A percentile compares a stretch with the other conserved stretches of the same genome.
These are phyloP conservation scores for Pogonognathellus flavescens DNA, from an alignment of 1,140 invertebrate species.

Conservation along the genomic window DNA sequence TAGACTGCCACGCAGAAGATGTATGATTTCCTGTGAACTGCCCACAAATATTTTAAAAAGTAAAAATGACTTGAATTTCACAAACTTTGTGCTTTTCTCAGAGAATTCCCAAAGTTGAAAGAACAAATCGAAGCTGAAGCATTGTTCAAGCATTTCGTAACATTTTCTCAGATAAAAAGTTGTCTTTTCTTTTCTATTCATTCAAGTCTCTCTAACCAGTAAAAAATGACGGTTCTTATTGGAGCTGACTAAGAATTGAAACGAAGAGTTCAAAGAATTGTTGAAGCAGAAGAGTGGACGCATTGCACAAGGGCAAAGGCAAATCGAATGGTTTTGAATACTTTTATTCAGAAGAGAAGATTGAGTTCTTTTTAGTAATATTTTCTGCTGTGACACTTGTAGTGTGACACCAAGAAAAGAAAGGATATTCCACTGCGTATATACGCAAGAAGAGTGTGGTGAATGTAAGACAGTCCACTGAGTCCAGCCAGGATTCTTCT, in stretches of 20 bases:
- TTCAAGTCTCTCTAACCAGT: neutral
- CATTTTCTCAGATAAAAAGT: neutral
- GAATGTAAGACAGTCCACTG: too few species aligned
- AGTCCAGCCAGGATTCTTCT: too few species aligned
- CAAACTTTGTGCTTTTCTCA: too few species aligned
- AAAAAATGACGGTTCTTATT: neutral
- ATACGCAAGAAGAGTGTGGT: too few species aligned
- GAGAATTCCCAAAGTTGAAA: too few species aligned
- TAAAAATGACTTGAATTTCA: neutral
- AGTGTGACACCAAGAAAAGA: slow-evolving; percentile 20
- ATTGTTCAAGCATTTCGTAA: neutral
- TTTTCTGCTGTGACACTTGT: neutral
- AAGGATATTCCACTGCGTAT: neutral
- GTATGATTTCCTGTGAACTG: slow-evolving; percentile 18
- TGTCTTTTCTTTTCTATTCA: slow-evolving; percentile 1
- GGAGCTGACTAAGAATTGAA: too few species aligned
- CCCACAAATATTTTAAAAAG: neutral
- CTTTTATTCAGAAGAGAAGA: neutral
- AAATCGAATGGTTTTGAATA: neutral
- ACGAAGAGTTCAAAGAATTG: neutral
- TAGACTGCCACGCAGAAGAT: neutral
- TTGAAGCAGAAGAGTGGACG: neutral
- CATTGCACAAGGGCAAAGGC: too few species aligned
- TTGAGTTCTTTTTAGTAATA: neutral
- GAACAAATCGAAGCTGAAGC: too few species aligned